Conservation (phyloP, 2,113 vertebrate genomes). For the Turdus rufiventris region DNA sequence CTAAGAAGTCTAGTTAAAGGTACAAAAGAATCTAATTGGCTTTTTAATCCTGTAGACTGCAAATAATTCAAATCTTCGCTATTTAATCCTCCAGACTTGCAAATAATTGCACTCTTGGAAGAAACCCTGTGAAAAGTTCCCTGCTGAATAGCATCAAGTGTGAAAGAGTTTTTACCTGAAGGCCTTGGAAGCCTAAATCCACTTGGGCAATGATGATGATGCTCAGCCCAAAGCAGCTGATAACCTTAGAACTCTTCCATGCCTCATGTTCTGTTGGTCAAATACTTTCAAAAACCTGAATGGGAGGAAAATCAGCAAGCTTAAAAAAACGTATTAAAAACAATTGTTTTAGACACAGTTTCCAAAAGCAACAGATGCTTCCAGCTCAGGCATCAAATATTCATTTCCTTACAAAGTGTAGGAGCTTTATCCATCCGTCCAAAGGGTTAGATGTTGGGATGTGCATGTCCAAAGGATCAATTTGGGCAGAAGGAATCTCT, state of each 20-base stretch:
- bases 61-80: not conserved
- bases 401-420: not conserved
- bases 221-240: constrained; percentile 18
- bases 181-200: constrained; percentile 38
- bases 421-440: not conserved
- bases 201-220: not conserved
- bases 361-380: not conserved
- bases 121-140: not conserved
- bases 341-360: not conserved
- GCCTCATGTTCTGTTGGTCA: constrained; percentile 53
- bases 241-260: constrained; percentile 69
- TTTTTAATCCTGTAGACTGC: not conserved
- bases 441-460: not conserved
- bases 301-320: not conserved
- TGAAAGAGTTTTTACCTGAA: constrained; percentile 64
- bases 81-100: not conserved
- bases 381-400: not conserved
- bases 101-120: not conserved
- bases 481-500: not conserved
- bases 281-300: constrained; percentile 53
- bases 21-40: not conserved
- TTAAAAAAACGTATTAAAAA: not conserved
- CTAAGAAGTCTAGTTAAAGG: not conserved
- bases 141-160: not conserved
- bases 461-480: not conserved